Evolutionary conservation across 2,113 vertebrate species (phyloP), one percentile per base, ranked within the genome.

Genomic region (Ophiodon elongatus): DNA sequence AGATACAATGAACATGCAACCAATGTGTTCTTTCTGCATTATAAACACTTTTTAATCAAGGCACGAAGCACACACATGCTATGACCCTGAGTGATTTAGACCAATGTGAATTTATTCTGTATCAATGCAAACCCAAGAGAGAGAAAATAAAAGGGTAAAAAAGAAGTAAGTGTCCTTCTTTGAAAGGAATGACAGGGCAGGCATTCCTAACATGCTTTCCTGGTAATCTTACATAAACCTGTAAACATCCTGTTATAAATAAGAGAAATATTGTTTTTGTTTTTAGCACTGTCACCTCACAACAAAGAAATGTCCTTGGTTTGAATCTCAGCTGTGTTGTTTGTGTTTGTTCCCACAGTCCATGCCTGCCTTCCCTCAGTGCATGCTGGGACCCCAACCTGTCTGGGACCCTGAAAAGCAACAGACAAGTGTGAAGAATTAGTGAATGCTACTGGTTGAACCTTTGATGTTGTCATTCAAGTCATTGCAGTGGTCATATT

Each of bases 221-320:
- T 14, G 4, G 47, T 31, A 45, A 39, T 57, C 65, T 10, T 15
- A 57, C 57, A 74, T 56, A n/a, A 79, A 80, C 54, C 47, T 85
- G 65, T 80, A 31, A 57, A 47, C 23, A 59, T 70, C 47, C 65
- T 57, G 29, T 80, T 14, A 6, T 19, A 79, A 45, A 59, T 13
- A 33, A 59, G 4, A 78, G 11, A 68, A 65, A 70, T 75, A 75
- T 70, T 47, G 27, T 10, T 37, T 45, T 23, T 25, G 15, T 10
- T 27, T 31, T 71, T 4, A 37, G 19, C 23, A 11, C 25, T 29
- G 57, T 29, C 57, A 50, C 56, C 35, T 25, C 0, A 66, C 60
- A 66, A 39, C 31, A 50, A 45, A 73, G 35, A 17, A 3, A 43
- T 21, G 50, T 62, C 59, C 67, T 76, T 64, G 10, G 10, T 47